Evolutionary conservation across 2,888 invertebrate genomes (phyloP).

Genomic region (Folsomia manolachei): DNA sequence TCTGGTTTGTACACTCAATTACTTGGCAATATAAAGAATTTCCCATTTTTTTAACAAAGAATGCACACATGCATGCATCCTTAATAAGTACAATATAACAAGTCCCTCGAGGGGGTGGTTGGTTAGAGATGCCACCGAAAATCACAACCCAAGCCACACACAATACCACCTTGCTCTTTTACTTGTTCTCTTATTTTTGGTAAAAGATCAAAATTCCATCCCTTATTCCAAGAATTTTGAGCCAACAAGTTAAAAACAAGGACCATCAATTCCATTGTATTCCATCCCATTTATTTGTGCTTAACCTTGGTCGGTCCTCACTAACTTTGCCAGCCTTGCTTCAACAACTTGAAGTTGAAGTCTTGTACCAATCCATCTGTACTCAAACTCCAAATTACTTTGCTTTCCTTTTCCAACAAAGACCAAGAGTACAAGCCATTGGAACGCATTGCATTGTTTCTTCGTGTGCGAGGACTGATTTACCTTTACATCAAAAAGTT

Average conservation of each 20-base stretch:
- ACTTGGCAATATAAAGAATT: not conserved
- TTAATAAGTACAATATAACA: not conserved
- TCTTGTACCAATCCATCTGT: no score
- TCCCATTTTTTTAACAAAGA: not conserved
- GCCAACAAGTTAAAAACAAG: not conserved
- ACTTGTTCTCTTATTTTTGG: not conserved
- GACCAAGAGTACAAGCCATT: no score
- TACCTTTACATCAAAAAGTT: no score
- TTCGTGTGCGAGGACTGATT: not conserved
- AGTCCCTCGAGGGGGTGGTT: not conserved
- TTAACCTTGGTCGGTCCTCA: not conserved
- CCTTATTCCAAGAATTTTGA: not conserved
- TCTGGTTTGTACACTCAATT: not conserved
- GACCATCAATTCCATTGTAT: not conserved
- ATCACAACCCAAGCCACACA: no score
- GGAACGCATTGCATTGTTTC: not conserved
- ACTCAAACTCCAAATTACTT: no score
- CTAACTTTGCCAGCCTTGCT: no score
- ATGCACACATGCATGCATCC: not conserved
- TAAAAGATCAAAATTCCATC: not conserved
- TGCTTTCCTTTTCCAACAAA: no score
- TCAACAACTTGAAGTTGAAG: no score
- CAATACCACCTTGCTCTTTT: no score
- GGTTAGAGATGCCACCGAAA: not conserved
- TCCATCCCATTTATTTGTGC: not conserved